phyloP scores from a whole-genome alignment of 2,888 invertebrate genomes.

The Cephus runcator region DNA sequence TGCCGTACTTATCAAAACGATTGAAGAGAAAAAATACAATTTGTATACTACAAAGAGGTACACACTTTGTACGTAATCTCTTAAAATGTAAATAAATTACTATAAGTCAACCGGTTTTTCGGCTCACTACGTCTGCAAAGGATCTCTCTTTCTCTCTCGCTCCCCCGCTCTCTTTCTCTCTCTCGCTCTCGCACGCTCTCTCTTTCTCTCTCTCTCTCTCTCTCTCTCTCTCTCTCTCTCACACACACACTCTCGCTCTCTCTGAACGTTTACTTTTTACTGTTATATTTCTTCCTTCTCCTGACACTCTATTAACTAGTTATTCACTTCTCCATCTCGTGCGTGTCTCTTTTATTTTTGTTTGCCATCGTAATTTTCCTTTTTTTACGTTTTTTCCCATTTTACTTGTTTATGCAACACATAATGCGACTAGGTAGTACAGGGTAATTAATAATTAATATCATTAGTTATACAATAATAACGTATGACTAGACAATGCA shows the following conservation, averaged over 20 bases:
- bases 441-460: constrained; percentile 66
- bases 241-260: constrained; percentile 15
- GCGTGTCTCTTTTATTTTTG: constrained; percentile 34
- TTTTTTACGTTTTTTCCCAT: constrained; percentile 28
- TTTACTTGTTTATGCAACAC: constrained; percentile 59
- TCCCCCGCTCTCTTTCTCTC: constrained; percentile 28
- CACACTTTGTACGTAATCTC: not conserved
- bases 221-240: constrained; percentile 19
- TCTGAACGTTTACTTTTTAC: constrained; percentile 2
- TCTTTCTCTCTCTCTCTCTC: constrained; percentile 19
- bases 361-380: constrained; percentile 48
- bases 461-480: constrained; percentile 65
- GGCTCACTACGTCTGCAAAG: constrained; percentile 40
- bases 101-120: constrained; percentile 35
- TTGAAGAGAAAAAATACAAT: not conserved
- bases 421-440: constrained; percentile 66
- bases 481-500: constrained; percentile 66
- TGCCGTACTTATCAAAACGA: not conserved
- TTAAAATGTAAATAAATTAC: constrained; percentile 18
- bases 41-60: not conserved
- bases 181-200: constrained; percentile 21
- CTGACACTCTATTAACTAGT: constrained; percentile 33
- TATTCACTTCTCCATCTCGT: constrained; percentile 29
- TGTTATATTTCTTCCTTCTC: constrained; percentile 28
- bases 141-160: constrained; percentile 34